These are phyloP conservation scores for Oxyruncus cristatus DNA, from an alignment of 2,113 vertebrate species.

Conservation along the genomic window DNA sequence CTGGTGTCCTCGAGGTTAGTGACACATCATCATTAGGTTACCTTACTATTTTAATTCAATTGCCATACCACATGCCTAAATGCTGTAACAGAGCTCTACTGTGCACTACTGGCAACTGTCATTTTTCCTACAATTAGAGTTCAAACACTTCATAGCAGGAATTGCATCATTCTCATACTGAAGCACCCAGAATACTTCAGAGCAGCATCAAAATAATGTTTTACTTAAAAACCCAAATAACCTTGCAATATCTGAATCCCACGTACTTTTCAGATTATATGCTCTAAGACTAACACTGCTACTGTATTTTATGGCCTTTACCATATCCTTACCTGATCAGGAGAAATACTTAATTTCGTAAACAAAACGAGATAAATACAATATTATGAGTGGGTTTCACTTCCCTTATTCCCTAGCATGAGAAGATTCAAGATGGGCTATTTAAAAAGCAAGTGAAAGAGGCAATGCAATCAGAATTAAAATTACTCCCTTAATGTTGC, in stretches of 20 bases:
- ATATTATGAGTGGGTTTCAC: background rate
- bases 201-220: background rate
- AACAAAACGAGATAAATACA: background rate
- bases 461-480: background rate
- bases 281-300: background rate
- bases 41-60: background rate
- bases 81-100: background rate
- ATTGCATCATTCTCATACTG: background rate
- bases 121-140: background rate
- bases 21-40: constrained; percentile 33
- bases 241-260: background rate
- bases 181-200: background rate
- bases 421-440: background rate
- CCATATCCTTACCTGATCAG: background rate
- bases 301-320: background rate
- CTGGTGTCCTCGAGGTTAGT: constrained; percentile 17
- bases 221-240: background rate
- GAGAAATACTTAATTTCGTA: background rate
- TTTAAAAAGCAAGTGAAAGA: background rate
- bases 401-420: background rate
- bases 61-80: background rate
- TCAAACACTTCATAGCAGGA: background rate
- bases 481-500: background rate
- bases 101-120: background rate
- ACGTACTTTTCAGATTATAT: background rate